phyloP scores from a whole-genome alignment of 2,113 vertebrate species.

The Platichthys flesus region DNA sequence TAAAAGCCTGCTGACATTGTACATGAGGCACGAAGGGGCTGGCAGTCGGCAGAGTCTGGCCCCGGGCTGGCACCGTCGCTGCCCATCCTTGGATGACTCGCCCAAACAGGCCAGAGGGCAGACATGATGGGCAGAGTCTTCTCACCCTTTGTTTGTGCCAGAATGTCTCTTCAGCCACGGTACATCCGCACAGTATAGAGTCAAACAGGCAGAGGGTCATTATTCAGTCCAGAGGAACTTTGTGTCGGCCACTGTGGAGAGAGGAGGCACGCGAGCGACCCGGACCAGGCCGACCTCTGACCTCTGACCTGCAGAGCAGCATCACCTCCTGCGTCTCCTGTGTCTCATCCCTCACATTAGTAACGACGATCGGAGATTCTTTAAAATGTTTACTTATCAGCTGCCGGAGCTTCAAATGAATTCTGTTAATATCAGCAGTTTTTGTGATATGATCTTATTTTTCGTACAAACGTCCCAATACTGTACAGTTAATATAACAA shows the following conservation, averaged over 20 bases:
- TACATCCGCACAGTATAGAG: constrained; percentile 56
- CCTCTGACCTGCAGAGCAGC: not conserved
- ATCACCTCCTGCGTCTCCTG: constrained; percentile 1
- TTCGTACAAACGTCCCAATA: too few relatives aligned
- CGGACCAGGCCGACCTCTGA: constrained; percentile 50
- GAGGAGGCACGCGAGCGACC: not conserved
- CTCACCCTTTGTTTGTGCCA: constrained; percentile 72
- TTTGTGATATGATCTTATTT: too few relatives aligned
- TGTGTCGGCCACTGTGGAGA: constrained; percentile 49
- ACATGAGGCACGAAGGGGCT: constrained; percentile 60
- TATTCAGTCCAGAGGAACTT: constrained; percentile 47
- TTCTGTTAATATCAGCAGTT: too few relatives aligned
- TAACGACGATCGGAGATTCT: too few relatives aligned
- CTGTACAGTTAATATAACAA: too few relatives aligned
- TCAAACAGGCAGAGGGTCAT: constrained; percentile 33
- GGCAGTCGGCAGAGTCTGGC: constrained; percentile 63
- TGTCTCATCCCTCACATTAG: not conserved
- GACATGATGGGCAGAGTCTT: constrained; percentile 73
- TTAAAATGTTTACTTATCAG: too few relatives aligned
- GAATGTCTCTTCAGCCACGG: constrained; percentile 62
- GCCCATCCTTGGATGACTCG: constrained; percentile 70
- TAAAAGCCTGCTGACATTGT: constrained; percentile 35
- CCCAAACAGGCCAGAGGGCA: constrained; percentile 74
- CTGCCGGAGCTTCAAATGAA: too few relatives aligned
- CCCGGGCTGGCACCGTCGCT: constrained; percentile 61